Evolutionary conservation across 2,113 vertebrate species (phyloP).

Genomic region (Leiothrix lutea): DNA sequence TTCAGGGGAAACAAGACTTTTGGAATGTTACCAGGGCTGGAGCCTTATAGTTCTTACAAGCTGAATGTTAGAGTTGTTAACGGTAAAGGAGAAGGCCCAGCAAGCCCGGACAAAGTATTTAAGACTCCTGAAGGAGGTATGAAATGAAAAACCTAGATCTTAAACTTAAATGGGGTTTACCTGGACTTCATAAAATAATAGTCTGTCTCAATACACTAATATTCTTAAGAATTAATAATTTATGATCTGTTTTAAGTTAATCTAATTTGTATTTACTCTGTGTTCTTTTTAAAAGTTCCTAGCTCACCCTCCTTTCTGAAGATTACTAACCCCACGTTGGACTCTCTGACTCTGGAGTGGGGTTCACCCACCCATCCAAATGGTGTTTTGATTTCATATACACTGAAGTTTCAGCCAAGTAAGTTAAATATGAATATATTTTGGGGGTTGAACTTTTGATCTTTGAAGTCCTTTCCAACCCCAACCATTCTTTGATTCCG

Average conservation of each 20-base stretch:
- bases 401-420: slow-evolving; percentile 93
- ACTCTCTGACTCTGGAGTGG: slow-evolving; percentile 93
- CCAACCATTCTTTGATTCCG: neutral
- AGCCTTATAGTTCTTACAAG: slow-evolving; percentile 86
- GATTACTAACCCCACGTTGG: slow-evolving; percentile 80
- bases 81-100: slow-evolving; percentile 90
- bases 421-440: slow-evolving; percentile 59
- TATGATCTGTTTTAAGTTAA: neutral
- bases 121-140: slow-evolving; percentile 93
- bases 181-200: neutral
- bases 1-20: slow-evolving; percentile 87
- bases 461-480: neutral
- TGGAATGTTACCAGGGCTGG: slow-evolving; percentile 87
- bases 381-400: slow-evolving; percentile 89
- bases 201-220: neutral
- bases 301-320: slow-evolving; percentile 83
- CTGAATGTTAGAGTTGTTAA: slow-evolving; percentile 88
- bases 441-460: neutral
- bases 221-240: neutral
- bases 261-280: neutral
- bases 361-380: slow-evolving; percentile 86
- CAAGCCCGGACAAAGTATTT: slow-evolving; percentile 79
- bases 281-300: slow-evolving; percentile 80
- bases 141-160: neutral
- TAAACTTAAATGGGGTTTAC: neutral